Evolutionary conservation across 2,113 vertebrate species (phyloP).

Genomic region (Peromyscus leucopus): DNA sequence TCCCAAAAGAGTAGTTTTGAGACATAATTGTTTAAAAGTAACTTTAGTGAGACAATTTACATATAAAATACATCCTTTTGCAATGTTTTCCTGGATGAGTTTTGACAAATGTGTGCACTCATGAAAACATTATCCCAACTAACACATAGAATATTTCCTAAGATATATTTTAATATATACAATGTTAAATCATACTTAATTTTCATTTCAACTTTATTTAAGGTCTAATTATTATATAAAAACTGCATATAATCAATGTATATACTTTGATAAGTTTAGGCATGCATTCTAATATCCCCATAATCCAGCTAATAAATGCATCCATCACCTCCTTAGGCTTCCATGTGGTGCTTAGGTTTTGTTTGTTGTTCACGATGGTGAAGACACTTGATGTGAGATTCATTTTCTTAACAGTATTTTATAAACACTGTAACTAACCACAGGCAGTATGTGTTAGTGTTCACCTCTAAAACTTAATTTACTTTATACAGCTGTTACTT

Average conservation of each 20-base stretch:
- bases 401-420: background rate
- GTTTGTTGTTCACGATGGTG: background rate
- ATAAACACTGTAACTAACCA: background rate
- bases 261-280: background rate
- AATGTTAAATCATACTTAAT: background rate
- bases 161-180: conserved; percentile 2
- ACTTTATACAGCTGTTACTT: background rate
- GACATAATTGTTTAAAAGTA: background rate
- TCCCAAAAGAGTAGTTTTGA: background rate
- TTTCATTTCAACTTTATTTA: background rate
- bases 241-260: background rate
- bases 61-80: background rate
- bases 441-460: background rate
- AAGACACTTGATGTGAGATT: background rate
- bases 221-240: background rate
- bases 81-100: background rate
- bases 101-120: background rate
- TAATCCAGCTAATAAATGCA: background rate
- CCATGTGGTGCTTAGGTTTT: background rate
- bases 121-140: background rate
- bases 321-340: background rate
- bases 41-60: background rate
- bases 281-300: background rate
- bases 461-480: background rate
- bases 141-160: background rate